Evolutionary conservation across 2,113 vertebrate species (phyloP), one percentile per base, ranked within the genome.

Genomic region (Pollimyrus isidori): DNA sequence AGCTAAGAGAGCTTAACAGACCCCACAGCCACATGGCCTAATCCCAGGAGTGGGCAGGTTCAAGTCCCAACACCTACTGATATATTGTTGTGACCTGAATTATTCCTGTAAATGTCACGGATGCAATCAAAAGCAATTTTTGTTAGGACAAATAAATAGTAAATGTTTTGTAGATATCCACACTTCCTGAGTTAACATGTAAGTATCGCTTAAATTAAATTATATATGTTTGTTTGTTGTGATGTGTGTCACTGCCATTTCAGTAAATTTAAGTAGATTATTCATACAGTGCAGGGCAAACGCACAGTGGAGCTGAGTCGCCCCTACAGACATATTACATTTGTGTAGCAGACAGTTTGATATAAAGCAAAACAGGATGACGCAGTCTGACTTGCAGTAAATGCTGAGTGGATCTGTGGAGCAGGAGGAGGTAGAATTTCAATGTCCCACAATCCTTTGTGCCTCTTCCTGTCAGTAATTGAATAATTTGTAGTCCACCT

Each of bases 401-500:
- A 35, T 39, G 69, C 30, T 15, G 15, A 39, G 30, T 4, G 69
- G 30, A 30, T 39, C 30, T 39, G 15, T 76, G 15, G 83, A 50
- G 15, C 7, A 48, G 82, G 23, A 45, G 15, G 46, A 49, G 89
- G 92, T 93, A 95, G 97, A 96, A 97, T 97, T 96, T 96, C 96
- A 95, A 92, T 94, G 91, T 10, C 83, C 83, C 83, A n/a, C 50
- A 93, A 95, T 95, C 95, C 96, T 95, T 95, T 93, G 95, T 95
- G 94, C 94, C 90, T 95, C 94, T 93, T 95, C 97, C 96, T 96
- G 98, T 97, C 97, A 97, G 97, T 98, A 99, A 98, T 97, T 97
- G 97, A 97, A 99, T 99, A 98, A 99, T 99, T 99, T 98, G 99
- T 99, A 97, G 97, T 97, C 96, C 86, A 97, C 96, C 97, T 98